A percentile compares a stretch with the other conserved stretches of the same genome.
Conservation (phyloP, 2,113 vertebrate species). For the Leptobrachium leishanense region DNA sequence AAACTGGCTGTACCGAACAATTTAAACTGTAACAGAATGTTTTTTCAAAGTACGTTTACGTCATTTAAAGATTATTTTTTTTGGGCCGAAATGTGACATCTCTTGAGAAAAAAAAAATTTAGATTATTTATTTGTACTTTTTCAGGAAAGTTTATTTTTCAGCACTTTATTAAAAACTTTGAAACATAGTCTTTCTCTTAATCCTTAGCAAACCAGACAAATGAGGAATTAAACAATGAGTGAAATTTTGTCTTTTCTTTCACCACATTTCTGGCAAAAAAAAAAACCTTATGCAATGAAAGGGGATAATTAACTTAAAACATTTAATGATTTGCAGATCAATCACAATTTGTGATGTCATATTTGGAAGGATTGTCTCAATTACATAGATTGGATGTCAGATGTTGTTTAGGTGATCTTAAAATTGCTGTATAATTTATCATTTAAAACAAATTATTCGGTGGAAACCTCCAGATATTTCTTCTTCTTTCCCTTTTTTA, state of each 20-base stretch:
- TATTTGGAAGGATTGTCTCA: background rate
- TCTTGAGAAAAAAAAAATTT: too few relatives aligned
- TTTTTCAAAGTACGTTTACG: background rate
- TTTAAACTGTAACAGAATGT: background rate
- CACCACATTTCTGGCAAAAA: background rate
- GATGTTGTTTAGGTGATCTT: background rate
- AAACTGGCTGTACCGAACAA: slow-evolving; percentile 8
- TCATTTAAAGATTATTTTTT: background rate
- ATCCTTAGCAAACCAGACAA: background rate
- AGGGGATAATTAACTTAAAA: background rate
- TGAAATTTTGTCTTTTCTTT: background rate
- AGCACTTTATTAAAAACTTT: too few relatives aligned
- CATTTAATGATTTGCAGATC: background rate
- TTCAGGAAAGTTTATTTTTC: too few relatives aligned
- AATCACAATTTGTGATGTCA: slow-evolving; percentile 1
- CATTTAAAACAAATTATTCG: background rate
- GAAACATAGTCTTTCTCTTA: too few relatives aligned
- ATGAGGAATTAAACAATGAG: background rate
- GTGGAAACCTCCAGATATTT: background rate
- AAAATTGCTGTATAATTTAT: background rate
- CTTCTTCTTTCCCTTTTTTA: too few relatives aligned
- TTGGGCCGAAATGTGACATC: too few relatives aligned
- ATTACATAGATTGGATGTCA: background rate
- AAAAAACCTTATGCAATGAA: background rate
- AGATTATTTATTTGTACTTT: too few relatives aligned